Conservation (phyloP, 2,888 invertebrate genomes). For the Drosophila cyrtoloma region DNA sequence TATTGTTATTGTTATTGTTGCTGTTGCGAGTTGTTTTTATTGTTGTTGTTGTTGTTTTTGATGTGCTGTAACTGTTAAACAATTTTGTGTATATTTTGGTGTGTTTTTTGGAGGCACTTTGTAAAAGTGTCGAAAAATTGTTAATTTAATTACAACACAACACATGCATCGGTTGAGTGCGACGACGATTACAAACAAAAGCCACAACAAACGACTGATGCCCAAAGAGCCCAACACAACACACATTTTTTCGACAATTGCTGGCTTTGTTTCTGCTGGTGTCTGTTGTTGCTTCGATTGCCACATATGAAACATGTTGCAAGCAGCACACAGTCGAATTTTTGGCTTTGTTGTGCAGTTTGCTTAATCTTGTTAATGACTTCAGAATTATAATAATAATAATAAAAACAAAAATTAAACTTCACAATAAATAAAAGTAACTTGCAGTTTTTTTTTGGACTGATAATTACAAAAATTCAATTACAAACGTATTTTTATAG, state of each 20-base stretch:
- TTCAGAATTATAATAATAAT: slow-evolving; percentile 50
- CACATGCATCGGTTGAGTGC: slow-evolving; percentile 74
- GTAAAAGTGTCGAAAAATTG: slow-evolving; percentile 69
- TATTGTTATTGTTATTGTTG: neutral
- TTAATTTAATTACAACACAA: slow-evolving; percentile 78
- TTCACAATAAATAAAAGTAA: slow-evolving; percentile 34
- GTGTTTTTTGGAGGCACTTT: slow-evolving; percentile 56
- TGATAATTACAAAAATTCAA: neutral
- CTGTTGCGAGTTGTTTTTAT: slow-evolving; percentile 28
- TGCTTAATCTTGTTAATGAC: slow-evolving; percentile 33
- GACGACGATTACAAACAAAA: slow-evolving; percentile 70
- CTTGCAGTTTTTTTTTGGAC: neutral
- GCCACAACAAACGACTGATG: slow-evolving; percentile 36
- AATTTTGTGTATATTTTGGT: slow-evolving; percentile 26
- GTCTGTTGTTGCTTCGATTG: slow-evolving; percentile 45
- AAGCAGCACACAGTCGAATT: slow-evolving; percentile 45
- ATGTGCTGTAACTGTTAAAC: slow-evolving; percentile 57
- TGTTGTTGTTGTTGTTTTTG: slow-evolving; percentile 24
- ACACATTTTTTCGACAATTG: slow-evolving; percentile 67
- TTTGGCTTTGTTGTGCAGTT: slow-evolving; percentile 14
- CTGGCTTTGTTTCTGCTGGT: slow-evolving; percentile 39
- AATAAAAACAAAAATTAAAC: slow-evolving; percentile 14
- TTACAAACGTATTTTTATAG: neutral
- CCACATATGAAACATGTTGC: slow-evolving; percentile 70
- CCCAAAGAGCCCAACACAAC: slow-evolving; percentile 32